Evolutionary conservation across 2,113 vertebrate genomes (phyloP).

Genomic region (Poicephalus meyeri): DNA sequence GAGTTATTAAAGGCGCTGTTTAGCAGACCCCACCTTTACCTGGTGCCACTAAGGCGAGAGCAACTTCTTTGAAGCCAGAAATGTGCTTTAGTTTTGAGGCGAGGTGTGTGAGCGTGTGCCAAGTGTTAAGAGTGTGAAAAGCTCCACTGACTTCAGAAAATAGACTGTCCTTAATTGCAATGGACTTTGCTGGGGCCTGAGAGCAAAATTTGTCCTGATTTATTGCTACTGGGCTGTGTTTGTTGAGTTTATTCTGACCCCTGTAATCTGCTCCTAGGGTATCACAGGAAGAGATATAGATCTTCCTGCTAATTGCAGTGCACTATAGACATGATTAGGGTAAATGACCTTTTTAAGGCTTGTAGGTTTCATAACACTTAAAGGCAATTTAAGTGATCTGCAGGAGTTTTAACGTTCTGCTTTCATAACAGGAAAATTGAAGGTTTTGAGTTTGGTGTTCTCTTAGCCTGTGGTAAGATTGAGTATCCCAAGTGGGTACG

Average conservation of each 20-base stretch:
- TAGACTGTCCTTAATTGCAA: background rate
- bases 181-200: background rate
- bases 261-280: background rate
- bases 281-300: background rate
- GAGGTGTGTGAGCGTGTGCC: background rate
- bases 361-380: background rate
- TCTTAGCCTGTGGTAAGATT: background rate
- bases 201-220: background rate
- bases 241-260: background rate
- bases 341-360: conserved; percentile 5
- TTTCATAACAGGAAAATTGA: background rate
- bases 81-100: background rate
- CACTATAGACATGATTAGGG: background rate
- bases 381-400: background rate
- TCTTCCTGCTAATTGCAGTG: conserved; percentile 18
- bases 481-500: background rate
- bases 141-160: background rate
- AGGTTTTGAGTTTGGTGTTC: background rate
- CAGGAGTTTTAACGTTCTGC: background rate
- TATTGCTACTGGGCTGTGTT: background rate
- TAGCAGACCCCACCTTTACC: background rate
- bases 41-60: background rate
- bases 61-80: background rate
- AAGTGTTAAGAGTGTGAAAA: background rate
- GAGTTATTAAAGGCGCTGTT: background rate